Base-by-base conservation (phyloP, 2,888 invertebrate genomes). In the Agrilus biguttatus region DNA sequence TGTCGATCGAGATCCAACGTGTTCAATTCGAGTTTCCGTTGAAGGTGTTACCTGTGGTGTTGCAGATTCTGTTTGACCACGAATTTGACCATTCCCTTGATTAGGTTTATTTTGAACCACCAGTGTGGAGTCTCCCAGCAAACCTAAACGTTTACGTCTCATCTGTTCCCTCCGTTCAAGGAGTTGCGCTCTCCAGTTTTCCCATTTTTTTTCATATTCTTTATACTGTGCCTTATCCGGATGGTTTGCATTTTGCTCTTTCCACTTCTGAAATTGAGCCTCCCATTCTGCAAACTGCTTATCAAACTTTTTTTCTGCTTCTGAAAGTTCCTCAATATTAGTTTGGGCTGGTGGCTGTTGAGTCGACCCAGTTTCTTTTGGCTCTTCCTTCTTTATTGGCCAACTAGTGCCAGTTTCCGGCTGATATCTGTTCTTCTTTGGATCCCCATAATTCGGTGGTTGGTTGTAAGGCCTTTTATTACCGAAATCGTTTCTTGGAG, bases 281-380 rank as follows among this genome's bases (percentile, higher is more conserved):
- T 91, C 90, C 92, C 92, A 93, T 58, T 87, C 82, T 55, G 79
- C 76, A 61, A 92, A 92, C 63, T 92, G 87, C 47, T 81, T 78
- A 59, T 89, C 87, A 67, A 93, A 93, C 45, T 81, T 79, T 61
- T 79, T 80, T 64, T 91, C 89, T 54, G 88, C 86, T 52, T 75
- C 74, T 1, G 72, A 70, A 35, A 73, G 48, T 46, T 64, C 64
- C 45, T 66, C 65, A 12, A 40, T 36, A 36, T 48, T 46, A 64
- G 55, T 61, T 62, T 60, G 49, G 51, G 61, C 48, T 6, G 47
- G 33, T 14, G 38, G 40, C 36, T 42, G 36, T 28, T 42, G 39
- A 12, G 39, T 33, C 32, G 41, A 39, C 13, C 28, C 33, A 33
- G 42, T 40, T 33, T 37, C 33, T 6, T 8, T 32, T 39, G 39